phyloP scores from a whole-genome alignment of 2,888 invertebrate genomes.

The Orthosia gracilis region DNA sequence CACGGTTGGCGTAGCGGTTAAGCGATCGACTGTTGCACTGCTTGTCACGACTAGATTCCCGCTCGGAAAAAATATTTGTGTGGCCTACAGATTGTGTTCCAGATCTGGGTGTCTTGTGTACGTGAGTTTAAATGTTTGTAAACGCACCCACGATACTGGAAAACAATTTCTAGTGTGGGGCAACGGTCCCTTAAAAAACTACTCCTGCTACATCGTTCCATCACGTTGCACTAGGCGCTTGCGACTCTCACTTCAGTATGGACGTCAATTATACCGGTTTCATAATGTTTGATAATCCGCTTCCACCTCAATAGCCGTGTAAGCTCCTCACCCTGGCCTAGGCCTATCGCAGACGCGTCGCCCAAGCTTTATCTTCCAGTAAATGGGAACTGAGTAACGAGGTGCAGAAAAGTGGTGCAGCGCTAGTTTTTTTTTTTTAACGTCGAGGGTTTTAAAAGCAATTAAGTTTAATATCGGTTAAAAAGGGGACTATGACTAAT shows the following conservation, averaged over 20 bases:
- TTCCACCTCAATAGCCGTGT: not conserved
- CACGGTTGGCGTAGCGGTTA: no score
- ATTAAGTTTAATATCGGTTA: constrained; percentile 1
- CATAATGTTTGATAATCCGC: not conserved
- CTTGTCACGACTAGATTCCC: no score
- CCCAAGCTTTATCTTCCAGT: constrained; percentile 26
- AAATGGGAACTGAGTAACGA: constrained; percentile 44
- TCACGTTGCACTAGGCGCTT: not conserved
- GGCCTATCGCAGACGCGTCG: constrained; percentile 3
- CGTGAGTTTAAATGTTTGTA: no score
- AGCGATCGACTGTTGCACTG: no score
- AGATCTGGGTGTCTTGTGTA: no score
- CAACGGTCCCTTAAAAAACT: no score
- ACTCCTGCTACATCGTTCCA: no score
- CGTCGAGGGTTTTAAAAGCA: constrained; percentile 11
- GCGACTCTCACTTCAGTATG: not conserved
- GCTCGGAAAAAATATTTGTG: no score
- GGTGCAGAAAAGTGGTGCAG: constrained; percentile 8
- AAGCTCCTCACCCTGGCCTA: not conserved
- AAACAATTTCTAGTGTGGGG: no score
- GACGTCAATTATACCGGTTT: not conserved
- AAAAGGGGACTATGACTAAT: no score
- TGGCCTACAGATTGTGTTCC: no score
- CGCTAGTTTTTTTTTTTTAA: constrained; percentile 1
- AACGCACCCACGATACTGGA: no score